Conservation (phyloP, 2,888 invertebrate genomes). For the Marasmarcha lunaedactyla region DNA sequence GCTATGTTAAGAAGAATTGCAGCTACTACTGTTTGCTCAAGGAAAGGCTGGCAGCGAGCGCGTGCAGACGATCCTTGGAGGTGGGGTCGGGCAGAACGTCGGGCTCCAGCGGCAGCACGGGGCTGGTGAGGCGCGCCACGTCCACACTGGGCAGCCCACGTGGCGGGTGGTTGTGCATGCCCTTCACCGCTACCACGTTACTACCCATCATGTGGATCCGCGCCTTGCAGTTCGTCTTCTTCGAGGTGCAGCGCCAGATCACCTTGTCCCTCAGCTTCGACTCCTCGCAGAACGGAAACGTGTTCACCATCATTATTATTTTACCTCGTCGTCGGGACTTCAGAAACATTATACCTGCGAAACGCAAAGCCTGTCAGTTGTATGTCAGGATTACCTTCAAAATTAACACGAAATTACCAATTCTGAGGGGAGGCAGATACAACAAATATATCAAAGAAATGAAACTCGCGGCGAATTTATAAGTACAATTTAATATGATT, state of each 20-base stretch:
- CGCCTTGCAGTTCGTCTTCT: conserved; percentile 66
- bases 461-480: conserved; percentile 60
- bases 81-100: conserved; percentile 13
- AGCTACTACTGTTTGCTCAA: too few species aligned
- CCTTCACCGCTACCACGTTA: conserved; percentile 60
- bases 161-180: conserved; percentile 65
- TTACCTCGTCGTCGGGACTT: conserved; percentile 59
- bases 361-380: conserved; percentile 29
- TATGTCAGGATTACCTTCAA: conserved; percentile 9
- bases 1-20: too few species aligned
- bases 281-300: conserved; percentile 66
- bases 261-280: conserved; percentile 63
- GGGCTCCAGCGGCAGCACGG: conserved; percentile 12
- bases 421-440: too few species aligned
- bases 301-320: conserved; percentile 67
- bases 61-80: conserved; percentile 16
- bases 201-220: conserved; percentile 61
- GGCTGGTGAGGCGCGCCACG: conserved; percentile 12
- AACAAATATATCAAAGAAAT: too few species aligned
- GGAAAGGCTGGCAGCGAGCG: conserved; percentile 21
- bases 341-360: conserved; percentile 62
- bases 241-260: conserved; percentile 65
- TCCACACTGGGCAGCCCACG: conserved; percentile 37
- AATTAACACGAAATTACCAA: too few species aligned
- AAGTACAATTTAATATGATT: conserved; percentile 68